Base-by-base conservation (phyloP, 2,113 vertebrate species). In the Rhagologus leucostigma region DNA sequence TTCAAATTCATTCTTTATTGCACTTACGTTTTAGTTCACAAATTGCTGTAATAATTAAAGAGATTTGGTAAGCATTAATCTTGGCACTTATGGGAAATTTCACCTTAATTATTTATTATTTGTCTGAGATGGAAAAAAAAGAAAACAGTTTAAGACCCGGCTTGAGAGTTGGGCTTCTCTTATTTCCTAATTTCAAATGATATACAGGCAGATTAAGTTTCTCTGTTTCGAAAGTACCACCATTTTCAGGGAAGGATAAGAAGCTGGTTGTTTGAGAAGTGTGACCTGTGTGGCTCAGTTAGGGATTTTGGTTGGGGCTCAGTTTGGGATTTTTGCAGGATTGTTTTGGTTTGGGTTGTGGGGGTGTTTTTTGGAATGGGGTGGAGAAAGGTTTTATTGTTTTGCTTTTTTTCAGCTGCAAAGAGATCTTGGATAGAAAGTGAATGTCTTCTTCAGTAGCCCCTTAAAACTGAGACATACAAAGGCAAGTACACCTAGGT, bases 1-100 rank as follows among this genome's bases (percentile, higher is more conserved):
- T 91, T 80, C 67, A 80, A 74, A 95, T 70, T 63, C 21, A 50
- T 92, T 91, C 44, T 87, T 92, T 77, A 67, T 89, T 91, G 39
- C 53, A 52, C 19, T 80, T 88, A n/a, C 22, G 10, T 32, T 95
- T 89, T 71, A 64, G 65, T 87, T 87, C 84, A 71, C 37, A 87
- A 56, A 84, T 89, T 78, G 17, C 33, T 64, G 4, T 64, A 75
- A 79, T 37, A 94, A 59, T 62, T 73, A 74, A 81, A 71, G n/a
- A 22, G 15, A 78, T 70, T 78, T 87, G 60, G 35, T 73, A 62
- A 79, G 18, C 26, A 42, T 73, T 83, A 63, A 46, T 62, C 39
- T 42, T 9, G 39, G 30, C 32, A 49, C 21, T 76, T 84, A 30
- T 3, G 33, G 52, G 53, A 87, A 86, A 81, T 60, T 77, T 81